phyloP scores from a whole-genome alignment of 1,140 invertebrate species.

The Idris sp. region DNA sequence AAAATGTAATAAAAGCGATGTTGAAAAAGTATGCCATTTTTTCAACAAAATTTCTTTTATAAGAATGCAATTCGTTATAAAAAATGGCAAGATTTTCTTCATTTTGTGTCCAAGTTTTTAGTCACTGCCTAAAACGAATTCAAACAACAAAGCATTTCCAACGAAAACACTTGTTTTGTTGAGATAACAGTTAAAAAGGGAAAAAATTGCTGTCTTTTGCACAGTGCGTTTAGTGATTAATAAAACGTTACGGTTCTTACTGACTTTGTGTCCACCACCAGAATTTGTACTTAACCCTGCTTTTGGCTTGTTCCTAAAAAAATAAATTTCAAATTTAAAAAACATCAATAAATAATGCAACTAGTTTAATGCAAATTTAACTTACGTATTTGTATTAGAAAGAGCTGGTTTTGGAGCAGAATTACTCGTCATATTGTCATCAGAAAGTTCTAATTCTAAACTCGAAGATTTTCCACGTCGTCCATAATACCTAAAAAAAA shows the following conservation, averaged over 20 bases:
- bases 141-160: conserved; percentile 42
- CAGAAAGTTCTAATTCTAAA: conserved; percentile 75
- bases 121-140: conserved; percentile 34
- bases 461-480: conserved; percentile 80
- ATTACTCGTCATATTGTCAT: conserved; percentile 72
- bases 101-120: conserved; percentile 6
- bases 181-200: conserved; percentile 49
- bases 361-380: no score
- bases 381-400: conserved; percentile 58
- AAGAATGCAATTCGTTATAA: no score
- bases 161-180: conserved; percentile 34
- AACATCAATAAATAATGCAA: no score
- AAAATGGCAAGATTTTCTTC: no score
- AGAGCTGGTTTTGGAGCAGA: conserved; percentile 65
- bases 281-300: conserved; percentile 83
- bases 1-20: no score
- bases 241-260: conserved; percentile 90
- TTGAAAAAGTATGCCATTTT: no score
- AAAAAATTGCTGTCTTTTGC: conserved; percentile 62
- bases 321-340: conserved; percentile 4
- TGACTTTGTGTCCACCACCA: conserved; percentile 93
- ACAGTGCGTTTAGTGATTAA: conserved; percentile 77
- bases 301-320: conserved; percentile 77
- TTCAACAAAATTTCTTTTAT: no score
- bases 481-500: conserved; percentile 81